phyloP scores from a whole-genome alignment of 2,113 vertebrate species.

The Suricata suricatta region DNA sequence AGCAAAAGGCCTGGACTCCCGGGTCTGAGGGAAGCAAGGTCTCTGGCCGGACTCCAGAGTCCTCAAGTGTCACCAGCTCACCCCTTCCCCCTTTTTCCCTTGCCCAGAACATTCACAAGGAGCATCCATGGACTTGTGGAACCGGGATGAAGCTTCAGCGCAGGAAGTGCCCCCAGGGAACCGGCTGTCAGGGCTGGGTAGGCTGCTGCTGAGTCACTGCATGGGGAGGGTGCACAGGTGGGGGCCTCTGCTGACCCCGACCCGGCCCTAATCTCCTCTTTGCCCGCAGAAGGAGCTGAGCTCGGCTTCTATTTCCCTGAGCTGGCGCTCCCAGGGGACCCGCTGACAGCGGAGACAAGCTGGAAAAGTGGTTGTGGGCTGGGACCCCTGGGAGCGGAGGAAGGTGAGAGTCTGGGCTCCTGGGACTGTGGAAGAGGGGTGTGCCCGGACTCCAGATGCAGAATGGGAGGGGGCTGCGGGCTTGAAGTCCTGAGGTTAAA shows the following conservation, averaged over 20 bases:
- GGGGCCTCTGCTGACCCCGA: background rate
- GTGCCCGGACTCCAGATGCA: background rate
- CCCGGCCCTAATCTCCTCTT: background rate
- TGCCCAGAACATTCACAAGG: background rate
- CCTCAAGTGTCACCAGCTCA: background rate
- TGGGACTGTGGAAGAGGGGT: background rate
- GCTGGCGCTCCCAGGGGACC: conserved; percentile 35
- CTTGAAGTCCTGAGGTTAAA: background rate
- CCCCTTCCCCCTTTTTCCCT: background rate
- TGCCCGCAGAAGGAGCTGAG: conserved; percentile 66
- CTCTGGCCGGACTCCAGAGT: background rate
- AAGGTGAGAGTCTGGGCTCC: background rate
- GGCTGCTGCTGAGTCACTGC: background rate
- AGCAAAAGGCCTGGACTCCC: background rate
- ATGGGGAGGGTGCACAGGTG: background rate
- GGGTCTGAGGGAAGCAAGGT: background rate
- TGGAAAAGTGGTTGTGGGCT: conserved; percentile 50
- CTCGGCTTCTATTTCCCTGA: conserved; percentile 65
- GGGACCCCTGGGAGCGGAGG: background rate
- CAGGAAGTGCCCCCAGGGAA: conserved; percentile 67
- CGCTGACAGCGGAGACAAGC: background rate
- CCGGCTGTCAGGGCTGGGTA: conserved; percentile 60
- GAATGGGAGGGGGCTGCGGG: background rate
- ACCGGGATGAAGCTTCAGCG: conserved; percentile 50
- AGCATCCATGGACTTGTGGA: conserved; percentile 66